Conservation (phyloP, 2,113 vertebrate genomes). For the Athene cunicularia region DNA sequence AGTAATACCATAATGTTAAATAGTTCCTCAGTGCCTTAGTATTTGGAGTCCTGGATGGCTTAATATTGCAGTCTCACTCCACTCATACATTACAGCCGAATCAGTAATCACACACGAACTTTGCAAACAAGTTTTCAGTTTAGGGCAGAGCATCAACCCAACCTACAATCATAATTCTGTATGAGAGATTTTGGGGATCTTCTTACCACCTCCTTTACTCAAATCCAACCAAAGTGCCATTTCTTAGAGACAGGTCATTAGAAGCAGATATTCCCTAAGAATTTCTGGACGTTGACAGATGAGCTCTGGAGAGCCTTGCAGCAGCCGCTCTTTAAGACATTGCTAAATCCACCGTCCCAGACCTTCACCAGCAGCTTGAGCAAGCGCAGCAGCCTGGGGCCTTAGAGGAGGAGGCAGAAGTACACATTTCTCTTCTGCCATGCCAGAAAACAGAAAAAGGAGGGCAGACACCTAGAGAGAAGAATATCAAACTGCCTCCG, state of each 20-base stretch:
- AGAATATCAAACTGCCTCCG: background rate
- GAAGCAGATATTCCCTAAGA: background rate
- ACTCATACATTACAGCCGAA: background rate
- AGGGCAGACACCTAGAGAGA: background rate
- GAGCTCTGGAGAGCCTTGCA: background rate
- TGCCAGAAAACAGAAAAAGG: background rate
- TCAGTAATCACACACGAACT: background rate
- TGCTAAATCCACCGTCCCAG: background rate
- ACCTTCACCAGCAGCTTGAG: background rate
- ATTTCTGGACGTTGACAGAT: background rate
- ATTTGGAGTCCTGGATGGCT: background rate
- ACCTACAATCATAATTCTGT: background rate
- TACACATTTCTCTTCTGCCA: background rate
- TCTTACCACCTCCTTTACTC: background rate
- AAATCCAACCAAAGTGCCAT: background rate
- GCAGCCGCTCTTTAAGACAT: background rate
- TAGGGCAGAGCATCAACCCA: background rate
- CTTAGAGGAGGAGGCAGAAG: background rate
- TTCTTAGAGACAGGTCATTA: background rate
- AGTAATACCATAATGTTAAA: background rate
- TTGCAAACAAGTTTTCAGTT: background rate
- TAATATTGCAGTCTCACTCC: background rate
- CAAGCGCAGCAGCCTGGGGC: rapidly evolving
- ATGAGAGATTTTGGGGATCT: background rate
- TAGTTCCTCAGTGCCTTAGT: background rate